phyloP scores from a whole-genome alignment of 1,140 invertebrate genomes.

The Psix sp. region DNA sequence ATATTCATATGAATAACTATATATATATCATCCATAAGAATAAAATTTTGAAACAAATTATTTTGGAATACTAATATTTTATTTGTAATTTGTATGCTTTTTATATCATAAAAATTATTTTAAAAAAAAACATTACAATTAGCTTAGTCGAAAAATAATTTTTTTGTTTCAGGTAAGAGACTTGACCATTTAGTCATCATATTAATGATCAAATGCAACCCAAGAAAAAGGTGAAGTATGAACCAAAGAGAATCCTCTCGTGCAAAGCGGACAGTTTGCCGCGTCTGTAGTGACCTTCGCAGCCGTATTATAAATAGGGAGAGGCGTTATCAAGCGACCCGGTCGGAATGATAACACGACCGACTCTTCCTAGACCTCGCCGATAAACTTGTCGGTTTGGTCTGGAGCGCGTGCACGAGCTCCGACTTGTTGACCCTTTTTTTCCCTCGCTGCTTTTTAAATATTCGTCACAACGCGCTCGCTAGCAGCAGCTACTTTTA shows the following conservation, averaged over 20 bases:
- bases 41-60: no score
- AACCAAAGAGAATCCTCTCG: not conserved
- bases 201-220: not conserved
- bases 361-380: conserved; percentile 59
- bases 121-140: not conserved
- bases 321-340: conserved; percentile 65
- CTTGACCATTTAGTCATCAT: not conserved
- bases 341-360: conserved; percentile 54
- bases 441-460: not conserved
- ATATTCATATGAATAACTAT: no score
- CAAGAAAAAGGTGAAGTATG: not conserved
- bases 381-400: conserved; percentile 58
- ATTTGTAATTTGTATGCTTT: no score
- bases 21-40: no score
- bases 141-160: not conserved
- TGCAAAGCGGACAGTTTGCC: not conserved
- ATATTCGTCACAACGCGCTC: not conserved
- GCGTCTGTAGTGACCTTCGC: conserved; percentile 30
- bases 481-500: conserved; percentile 33
- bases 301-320: conserved; percentile 57
- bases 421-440: conserved; percentile 19
- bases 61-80: no score
- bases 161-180: conserved; percentile 4
- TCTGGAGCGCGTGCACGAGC: conserved; percentile 1
- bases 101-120: not conserved